Conservation (phyloP, 1,140 invertebrate species). For the Episyrphus balteatus region DNA sequence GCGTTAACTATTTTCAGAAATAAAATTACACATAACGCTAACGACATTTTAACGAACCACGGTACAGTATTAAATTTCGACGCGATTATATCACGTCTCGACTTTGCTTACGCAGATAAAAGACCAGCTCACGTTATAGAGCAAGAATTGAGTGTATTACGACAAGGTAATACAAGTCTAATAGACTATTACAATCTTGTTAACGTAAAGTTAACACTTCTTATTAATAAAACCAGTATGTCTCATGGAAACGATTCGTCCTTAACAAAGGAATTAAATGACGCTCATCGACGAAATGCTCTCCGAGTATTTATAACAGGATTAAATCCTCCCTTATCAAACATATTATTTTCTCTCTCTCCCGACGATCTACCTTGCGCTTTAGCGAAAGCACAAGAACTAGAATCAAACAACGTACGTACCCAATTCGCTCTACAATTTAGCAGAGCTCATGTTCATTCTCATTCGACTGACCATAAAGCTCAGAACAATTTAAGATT, state of each 20-base stretch:
- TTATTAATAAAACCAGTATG: neutral
- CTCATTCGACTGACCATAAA: no score
- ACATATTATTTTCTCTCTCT: neutral
- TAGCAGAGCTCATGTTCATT: neutral
- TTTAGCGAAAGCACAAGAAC: slow-evolving; percentile 2
- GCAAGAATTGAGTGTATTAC: neutral
- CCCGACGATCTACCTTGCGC: neutral
- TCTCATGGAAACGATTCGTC: neutral
- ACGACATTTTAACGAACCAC: neutral
- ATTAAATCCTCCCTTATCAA: neutral
- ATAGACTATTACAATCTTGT: slow-evolving; percentile 1
- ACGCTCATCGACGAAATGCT: no score
- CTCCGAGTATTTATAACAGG: slow-evolving; percentile 3
- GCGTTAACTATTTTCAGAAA: neutral
- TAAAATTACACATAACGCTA: neutral
- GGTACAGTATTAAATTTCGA: slow-evolving; percentile 2
- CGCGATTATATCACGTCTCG: neutral
- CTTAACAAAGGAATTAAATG: neutral
- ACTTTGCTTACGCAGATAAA: slow-evolving; percentile 1
- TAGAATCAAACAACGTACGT: neutral
- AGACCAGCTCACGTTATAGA: neutral
- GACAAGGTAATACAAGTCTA: neutral
- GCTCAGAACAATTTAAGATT: neutral
- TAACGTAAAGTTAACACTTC: neutral
- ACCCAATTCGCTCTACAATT: neutral